Percentiles rank a stretch among this genome's conserved stretches.
These are phyloP conservation scores for Holocentrus rufus DNA, from an alignment of 2,797 vertebrate genomes.

Conservation along the genomic window DNA sequence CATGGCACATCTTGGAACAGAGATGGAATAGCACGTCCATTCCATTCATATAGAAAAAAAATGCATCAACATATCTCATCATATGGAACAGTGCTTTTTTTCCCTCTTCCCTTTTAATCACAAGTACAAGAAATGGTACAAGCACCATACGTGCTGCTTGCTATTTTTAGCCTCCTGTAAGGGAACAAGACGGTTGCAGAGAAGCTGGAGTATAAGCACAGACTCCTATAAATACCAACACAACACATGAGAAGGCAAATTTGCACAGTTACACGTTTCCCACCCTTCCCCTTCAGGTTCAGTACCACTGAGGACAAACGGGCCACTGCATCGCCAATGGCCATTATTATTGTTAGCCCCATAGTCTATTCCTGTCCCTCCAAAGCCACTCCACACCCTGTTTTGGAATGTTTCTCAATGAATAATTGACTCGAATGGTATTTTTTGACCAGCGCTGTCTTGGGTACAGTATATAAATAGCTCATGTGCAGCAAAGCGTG, in stretches of 20 bases:
- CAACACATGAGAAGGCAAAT: constrained; percentile 56
- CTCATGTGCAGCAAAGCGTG: constrained; percentile 78
- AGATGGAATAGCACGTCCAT: constrained; percentile 49
- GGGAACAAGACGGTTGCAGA: constrained; percentile 74
- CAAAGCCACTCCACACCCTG: constrained; percentile 50
- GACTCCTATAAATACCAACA: constrained; percentile 67
- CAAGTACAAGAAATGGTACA: constrained; percentile 71
- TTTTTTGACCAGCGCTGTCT: constrained; percentile 73
- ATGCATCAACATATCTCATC: constrained; percentile 36
- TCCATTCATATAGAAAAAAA: constrained; percentile 30
- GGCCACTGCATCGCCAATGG: constrained; percentile 62
- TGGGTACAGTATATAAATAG: constrained; percentile 79
- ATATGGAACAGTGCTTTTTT: constrained; percentile 45
- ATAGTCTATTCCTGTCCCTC: constrained; percentile 63
- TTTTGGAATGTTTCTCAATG: constrained; percentile 80
- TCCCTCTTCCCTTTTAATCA: constrained; percentile 41
- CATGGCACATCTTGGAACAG: constrained; percentile 13
- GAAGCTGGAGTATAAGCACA: constrained; percentile 67
- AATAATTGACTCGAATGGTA: constrained; percentile 79
- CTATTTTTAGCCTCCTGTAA: constrained; percentile 75
- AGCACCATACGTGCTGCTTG: constrained; percentile 47
- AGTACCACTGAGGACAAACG: constrained; percentile 47
- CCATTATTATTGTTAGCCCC: constrained; percentile 60
- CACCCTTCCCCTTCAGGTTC: constrained; percentile 28
- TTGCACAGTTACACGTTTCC: constrained; percentile 39